phyloP scores from a whole-genome alignment of 2,888 invertebrate species.

The Drosophila quinaria region DNA sequence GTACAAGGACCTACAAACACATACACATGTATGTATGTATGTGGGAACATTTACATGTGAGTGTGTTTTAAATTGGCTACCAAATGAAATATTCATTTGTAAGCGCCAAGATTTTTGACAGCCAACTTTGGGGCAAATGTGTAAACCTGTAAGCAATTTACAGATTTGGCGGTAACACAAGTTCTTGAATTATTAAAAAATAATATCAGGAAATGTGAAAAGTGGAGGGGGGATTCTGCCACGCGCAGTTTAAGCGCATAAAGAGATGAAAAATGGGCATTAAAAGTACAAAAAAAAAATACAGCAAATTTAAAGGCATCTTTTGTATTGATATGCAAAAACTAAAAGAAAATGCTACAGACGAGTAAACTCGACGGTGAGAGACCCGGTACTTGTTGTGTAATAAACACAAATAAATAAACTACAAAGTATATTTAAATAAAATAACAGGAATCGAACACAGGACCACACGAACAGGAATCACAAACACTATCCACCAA shows the following conservation, averaged over 20 bases:
- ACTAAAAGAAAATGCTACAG: not conserved
- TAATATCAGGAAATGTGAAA: not conserved
- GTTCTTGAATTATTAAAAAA: constrained; percentile 64
- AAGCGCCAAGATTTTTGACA: constrained; percentile 55
- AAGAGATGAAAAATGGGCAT: constrained; percentile 27
- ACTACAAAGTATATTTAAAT: no score
- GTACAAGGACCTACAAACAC: constrained; percentile 30
- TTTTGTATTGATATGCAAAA: constrained; percentile 4
- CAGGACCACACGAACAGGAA: no score
- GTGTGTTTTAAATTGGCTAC: constrained; percentile 51
- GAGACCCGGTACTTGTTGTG: not conserved
- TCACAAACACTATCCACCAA: no score
- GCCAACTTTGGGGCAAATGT: constrained; percentile 49
- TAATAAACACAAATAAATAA: not conserved
- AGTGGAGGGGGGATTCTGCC: constrained; percentile 10
- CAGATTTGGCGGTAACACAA: constrained; percentile 56
- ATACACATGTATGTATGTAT: constrained; percentile 7
- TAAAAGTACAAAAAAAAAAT: constrained; percentile 7
- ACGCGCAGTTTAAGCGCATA: constrained; percentile 37
- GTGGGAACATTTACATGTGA: not conserved
- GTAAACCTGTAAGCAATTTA: constrained; percentile 65
- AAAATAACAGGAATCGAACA: no score
- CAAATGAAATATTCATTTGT: constrained; percentile 64
- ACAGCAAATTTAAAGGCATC: constrained; percentile 28
- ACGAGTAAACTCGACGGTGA: not conserved